phyloP scores from a whole-genome alignment of 2,797 vertebrate species.

The Acanthurus lineatus region DNA sequence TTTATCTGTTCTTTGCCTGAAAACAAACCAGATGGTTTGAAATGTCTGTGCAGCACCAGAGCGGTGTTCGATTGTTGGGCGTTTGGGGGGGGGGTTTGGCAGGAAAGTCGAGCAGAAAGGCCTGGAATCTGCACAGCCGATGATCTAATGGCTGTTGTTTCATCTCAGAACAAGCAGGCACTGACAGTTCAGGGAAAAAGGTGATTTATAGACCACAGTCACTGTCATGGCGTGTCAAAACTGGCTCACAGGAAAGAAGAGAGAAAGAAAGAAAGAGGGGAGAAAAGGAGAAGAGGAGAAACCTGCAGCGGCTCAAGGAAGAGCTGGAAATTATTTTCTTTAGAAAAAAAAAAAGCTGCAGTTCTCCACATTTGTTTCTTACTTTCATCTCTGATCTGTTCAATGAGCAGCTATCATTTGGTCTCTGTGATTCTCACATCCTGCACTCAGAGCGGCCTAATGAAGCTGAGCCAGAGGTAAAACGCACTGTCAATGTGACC shows the following conservation, averaged over 20 bases:
- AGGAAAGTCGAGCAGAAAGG: conserved; percentile 65
- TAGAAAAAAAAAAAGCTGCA: conserved; percentile 11
- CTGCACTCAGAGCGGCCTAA: conserved; percentile 28
- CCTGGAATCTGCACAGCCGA: conserved; percentile 73
- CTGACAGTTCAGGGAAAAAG: conserved; percentile 78
- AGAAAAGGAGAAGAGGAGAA: conserved; percentile 34
- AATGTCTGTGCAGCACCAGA: conserved; percentile 61
- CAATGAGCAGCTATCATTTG: conserved; percentile 25
- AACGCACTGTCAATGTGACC: conserved; percentile 88
- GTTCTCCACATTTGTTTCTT: conserved; percentile 19
- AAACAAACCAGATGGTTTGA: conserved; percentile 78
- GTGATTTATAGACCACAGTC: conserved; percentile 85
- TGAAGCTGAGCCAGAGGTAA: conserved; percentile 83
- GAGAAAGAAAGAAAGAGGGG: conserved; percentile 23
- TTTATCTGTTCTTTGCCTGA: conserved; percentile 69
- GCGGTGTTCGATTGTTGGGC: conserved; percentile 49
- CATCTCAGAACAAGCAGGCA: conserved; percentile 76
- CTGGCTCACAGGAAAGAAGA: conserved; percentile 64
- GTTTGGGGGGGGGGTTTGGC: conserved; percentile 58
- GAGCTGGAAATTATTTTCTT: conserved; percentile 23
- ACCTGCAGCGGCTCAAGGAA: conserved; percentile 51
- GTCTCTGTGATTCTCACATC: conserved; percentile 18
- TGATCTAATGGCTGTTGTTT: conserved; percentile 88
- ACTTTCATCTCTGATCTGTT: conserved; percentile 25
- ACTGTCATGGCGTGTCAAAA: conserved; percentile 72